Base-by-base conservation (phyloP, 2,113 vertebrate species). In the Shinisaurus crocodilurus region DNA sequence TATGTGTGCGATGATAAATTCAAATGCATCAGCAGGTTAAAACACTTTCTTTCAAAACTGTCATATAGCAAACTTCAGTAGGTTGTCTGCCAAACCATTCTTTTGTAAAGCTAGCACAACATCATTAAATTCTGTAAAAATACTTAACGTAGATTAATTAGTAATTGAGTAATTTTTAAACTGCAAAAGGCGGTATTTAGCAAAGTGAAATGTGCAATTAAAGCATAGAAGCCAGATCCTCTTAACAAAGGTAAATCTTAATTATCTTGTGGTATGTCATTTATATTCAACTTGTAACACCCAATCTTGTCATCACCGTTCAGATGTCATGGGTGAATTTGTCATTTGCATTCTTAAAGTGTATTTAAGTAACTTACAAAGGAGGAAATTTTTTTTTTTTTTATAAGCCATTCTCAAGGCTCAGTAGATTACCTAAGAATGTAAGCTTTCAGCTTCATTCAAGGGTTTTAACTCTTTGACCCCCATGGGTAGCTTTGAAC, bases 341-440 rank as follows among this genome's bases (percentile, higher is more conserved):
- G 25, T 86, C 84, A 65, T 74, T 82, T 69, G 48, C 32, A 80
- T 88, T 83, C 6, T 75, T 32, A 79, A 43, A 6, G 23, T 20
- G 63, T 63, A 63, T 80, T 90, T 79, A 79, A 54, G 50, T 60
- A 48, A 67, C 37, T 50, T 6, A 80, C 50, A 86, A 43, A 86
- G 48, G 76, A 90, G 67, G 32, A 88, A 94, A 91, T 75, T n/a
- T n/a, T n/a, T n/a, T n/a, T n/a, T n/a, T n/a, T n/a, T 77, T 92
- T 86, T 88, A 81, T 54, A n/a, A 92, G 77, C 74, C 1, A 88
- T 67, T 83, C 18, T 23, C 1, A 50, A 74, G 80, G 50, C 32
- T 81, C n/a, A 43, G 37, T 69, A 37, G 34, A 81, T 91, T 72
- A 87, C 76, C 15, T 82, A 72, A 91, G 63, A 87, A 7, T 82